Evolutionary conservation across 2,797 vertebrate species (phyloP).

Genomic region (Craterocephalus amniculus): DNA sequence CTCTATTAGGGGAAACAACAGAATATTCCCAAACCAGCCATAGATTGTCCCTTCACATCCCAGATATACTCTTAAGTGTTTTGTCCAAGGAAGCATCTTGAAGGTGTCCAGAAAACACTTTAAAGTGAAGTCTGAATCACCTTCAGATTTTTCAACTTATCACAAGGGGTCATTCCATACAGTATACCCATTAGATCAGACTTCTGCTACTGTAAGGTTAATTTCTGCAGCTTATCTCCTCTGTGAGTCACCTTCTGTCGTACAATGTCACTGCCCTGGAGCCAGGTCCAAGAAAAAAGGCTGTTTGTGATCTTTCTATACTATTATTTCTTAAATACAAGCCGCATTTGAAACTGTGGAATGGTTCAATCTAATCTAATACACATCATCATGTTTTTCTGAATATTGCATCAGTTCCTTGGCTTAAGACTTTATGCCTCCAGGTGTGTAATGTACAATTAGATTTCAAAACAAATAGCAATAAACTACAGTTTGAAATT

Average conservation of each 20-base stretch:
- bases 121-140: neutral
- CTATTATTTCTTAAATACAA: neutral
- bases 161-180: neutral
- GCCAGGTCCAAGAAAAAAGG: neutral
- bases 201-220: neutral
- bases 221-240: neutral
- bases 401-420: neutral
- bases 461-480: neutral
- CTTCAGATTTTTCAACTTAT: neutral
- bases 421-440: neutral
- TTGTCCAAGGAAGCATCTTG: neutral
- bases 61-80: neutral
- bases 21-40: neutral
- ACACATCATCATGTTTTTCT: neutral
- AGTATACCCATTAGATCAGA: neutral
- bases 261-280: neutral
- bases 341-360: neutral
- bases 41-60: neutral
- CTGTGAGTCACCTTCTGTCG: neutral
- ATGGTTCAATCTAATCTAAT: neutral
- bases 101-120: neutral
- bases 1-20: neutral
- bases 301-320: neutral
- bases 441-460: neutral
- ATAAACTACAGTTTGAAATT: neutral